Base-by-base conservation (phyloP, 1,140 invertebrate genomes). In the Microplitis demolitor region DNA sequence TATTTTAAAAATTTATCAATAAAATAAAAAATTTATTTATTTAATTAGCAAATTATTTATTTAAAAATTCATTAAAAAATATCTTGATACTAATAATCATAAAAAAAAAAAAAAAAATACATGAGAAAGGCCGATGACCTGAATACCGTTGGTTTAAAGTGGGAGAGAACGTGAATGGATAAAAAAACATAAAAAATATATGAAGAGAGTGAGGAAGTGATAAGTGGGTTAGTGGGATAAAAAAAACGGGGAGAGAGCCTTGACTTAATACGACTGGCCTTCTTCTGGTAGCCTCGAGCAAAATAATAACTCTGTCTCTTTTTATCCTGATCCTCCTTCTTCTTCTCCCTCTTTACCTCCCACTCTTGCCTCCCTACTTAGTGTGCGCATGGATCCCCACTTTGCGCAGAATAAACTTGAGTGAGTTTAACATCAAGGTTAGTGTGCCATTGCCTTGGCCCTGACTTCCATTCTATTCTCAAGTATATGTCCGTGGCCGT, bases 391-490 rank as follows among this genome's bases (percentile, higher is more conserved):
- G 67, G 69, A 69, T 67, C 74, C 64, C 56, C 69, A 45, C 39
- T 45, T 2, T 11, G 3, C 11, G 39, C 11, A 45, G 4, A 2
- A 45, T 45, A 45, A 24, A 58, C 56, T 58, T 5, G 14, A 9
- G 24, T 16, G 13, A n/a, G 33, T 37, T 56, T 45, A 11, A 11
- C 68, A 84, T 82, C 72, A 82, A 81, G 83, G 82, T 81, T 68
- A 85, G 77, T 84, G 71, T 76, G 83, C 80, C 82, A 75, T 70
- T 80, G 64, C 76, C 78, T 79, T 74, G 76, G 72, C 75, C 74
- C 77, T 77, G 73, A 56, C 72, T 69, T 71, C 63, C 72, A 53
- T 56, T 9, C 62, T 16, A 13, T 13, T 9, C 13, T 39, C 4
- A 24, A 58, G 50, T 71, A 14, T 63, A 50, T 39, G 16, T 3